Evolutionary conservation across 2,113 vertebrate genomes (phyloP), one percentile per base, ranked within the genome.

Genomic region (Pituophis catenifer): DNA sequence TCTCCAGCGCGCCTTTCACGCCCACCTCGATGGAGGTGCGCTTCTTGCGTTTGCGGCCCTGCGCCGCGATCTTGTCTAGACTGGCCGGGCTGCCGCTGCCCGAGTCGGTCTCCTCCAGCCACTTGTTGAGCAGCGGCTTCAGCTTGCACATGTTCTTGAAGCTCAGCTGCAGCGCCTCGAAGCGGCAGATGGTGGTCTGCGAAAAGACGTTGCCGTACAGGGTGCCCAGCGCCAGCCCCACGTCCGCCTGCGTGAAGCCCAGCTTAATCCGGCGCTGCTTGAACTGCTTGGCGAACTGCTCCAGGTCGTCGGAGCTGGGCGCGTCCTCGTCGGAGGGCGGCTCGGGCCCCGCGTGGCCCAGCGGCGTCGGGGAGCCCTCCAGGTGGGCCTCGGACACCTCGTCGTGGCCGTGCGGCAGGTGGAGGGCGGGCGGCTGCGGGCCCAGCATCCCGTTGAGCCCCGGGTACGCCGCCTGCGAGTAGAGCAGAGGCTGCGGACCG

Each of bases 131-230:
- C 90, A 99, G 98, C 86, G 98, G 99, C 97, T 99, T 99, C 95
- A 99, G 98, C 98, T 99, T 99, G 98, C 99, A 99, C 99, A 99
- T 99, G 98, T 99, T 99, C 97, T 99, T 99, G 98, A 99, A 99
- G 98, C 99, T 99, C 94, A 99, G 98, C 97, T 99, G 99, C 97
- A 99, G 98, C 94, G 99, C 99, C 98, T 99, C 99, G 97, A 99
- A 99, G 96, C 99, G 98, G 98, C 99, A 99, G 98, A 99, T 99
- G 85, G 99, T 99, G 93, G 99, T 99, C 97, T 99, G 99, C 94
- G 99, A 99, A 98, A 99, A 99, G 97, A 99, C 99, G 97, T 99
- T 99, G 93, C 99, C 99, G 95, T 99, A 99, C 26, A 99, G 98
- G 91, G 99, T 99, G 97, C 99, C 99, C 95, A 99, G 98, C 86